phyloP scores from a whole-genome alignment of 2,797 vertebrate species.

The Limnodromus scolopaceus region DNA sequence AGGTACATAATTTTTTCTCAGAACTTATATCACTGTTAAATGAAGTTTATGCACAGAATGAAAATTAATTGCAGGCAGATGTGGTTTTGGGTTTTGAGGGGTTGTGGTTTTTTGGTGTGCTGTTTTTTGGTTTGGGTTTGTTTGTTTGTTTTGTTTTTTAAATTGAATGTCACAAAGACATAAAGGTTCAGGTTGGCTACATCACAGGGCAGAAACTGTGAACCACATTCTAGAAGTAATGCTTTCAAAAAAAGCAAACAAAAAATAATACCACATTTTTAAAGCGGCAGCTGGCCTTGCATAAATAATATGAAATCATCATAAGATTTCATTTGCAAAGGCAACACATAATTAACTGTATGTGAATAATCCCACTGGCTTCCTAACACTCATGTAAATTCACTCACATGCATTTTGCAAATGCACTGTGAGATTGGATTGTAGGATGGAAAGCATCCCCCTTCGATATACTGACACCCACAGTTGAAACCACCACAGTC shows the following conservation, averaged over 20 bases:
- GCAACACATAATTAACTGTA: background rate
- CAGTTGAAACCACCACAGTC: background rate
- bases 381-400: background rate
- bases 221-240: background rate
- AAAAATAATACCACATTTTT: background rate
- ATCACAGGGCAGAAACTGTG: background rate
- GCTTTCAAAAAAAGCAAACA: background rate
- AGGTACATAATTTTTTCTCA: background rate
- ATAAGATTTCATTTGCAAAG: background rate
- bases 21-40: background rate
- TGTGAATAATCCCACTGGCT: background rate
- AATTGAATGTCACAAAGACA: background rate
- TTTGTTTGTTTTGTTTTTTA: background rate
- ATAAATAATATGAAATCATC: background rate
- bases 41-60: background rate
- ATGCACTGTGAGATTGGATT: background rate
- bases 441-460: background rate
- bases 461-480: background rate
- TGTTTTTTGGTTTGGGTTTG: background rate
- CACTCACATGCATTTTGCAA: background rate
- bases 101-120: accelerated
- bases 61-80: background rate
- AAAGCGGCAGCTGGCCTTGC: background rate
- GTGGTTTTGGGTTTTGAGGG: background rate
- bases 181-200: background rate